Percentiles rank a stretch among this genome's conserved stretches.
phyloP scores from a whole-genome alignment of 2,888 invertebrate genomes.

The Galeruca laticollis region DNA sequence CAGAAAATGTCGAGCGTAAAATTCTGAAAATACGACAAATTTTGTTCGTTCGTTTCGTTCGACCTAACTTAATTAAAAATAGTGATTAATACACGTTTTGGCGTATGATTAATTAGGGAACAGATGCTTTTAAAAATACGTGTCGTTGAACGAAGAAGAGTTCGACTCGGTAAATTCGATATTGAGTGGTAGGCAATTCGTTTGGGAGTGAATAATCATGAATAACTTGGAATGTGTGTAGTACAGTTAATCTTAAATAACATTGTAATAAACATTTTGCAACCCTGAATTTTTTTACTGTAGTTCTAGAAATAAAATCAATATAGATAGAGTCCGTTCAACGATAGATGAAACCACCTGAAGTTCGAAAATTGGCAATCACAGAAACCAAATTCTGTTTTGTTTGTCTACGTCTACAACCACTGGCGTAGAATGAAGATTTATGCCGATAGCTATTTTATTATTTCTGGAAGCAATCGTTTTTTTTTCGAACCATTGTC shows the following conservation, averaged over 20 bases:
- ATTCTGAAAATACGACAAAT: conserved; percentile 40
- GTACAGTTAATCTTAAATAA: conserved; percentile 9
- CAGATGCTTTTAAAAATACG: conserved; percentile 35
- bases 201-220: conserved; percentile 23
- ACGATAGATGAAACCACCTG: too few species aligned
- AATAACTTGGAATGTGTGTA: conserved; percentile 11
- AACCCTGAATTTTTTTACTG: too few species aligned
- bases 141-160: conserved; percentile 31
- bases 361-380: too few species aligned
- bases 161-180: conserved; percentile 27
- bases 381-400: too few species aligned
- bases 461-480: too few species aligned
- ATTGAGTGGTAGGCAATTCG: conserved; percentile 26
- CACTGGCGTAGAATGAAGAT: too few species aligned
- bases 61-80: conserved; percentile 44
- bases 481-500: too few species aligned
- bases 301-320: too few species aligned
- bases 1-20: conserved; percentile 29
- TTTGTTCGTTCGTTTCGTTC: conserved; percentile 33
- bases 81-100: conserved; percentile 43
- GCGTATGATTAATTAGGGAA: conserved; percentile 43
- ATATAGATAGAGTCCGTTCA: too few species aligned
- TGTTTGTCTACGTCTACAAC: too few species aligned
- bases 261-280: background rate
- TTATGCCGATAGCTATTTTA: too few species aligned